phyloP scores from a whole-genome alignment of 2,113 vertebrate genomes.

The Anseranas semipalmata region DNA sequence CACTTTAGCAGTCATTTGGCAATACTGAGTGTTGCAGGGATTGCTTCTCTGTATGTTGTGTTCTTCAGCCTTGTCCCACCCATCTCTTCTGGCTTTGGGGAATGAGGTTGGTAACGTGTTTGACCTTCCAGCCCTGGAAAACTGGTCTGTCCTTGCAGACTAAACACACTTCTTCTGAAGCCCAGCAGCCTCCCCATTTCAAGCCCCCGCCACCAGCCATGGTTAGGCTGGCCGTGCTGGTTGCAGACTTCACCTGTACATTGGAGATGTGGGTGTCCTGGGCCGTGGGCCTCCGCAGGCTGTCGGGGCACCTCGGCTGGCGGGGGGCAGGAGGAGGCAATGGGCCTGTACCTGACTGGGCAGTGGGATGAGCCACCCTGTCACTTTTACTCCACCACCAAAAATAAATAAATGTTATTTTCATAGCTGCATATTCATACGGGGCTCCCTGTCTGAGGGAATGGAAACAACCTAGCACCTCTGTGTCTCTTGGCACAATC shows the following conservation, averaged over 20 bases:
- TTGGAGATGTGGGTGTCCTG: not conserved
- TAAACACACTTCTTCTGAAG: not conserved
- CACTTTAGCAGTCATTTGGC: not conserved
- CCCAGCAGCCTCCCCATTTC: not conserved
- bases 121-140: not conserved
- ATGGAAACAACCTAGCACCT: not conserved
- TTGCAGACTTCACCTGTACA: not conserved
- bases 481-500: not conserved
- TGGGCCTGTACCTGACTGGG: not conserved
- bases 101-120: not conserved
- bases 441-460: not conserved
- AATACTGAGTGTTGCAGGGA: fast-evolving
- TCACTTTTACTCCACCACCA: not conserved
- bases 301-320: not conserved
- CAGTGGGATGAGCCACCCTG: fast-evolving
- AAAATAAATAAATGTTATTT: not conserved
- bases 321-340: not conserved
- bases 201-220: not conserved
- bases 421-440: fast-evolving
- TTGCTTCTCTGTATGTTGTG: not conserved
- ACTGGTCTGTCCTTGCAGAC: not conserved
- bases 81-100: not conserved
- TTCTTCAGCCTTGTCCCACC: not conserved
- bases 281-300: not conserved
- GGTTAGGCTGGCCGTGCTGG: not conserved